Evolutionary conservation across 2,113 vertebrate genomes (phyloP), one percentile per base, ranked within the genome.

Genomic region (Lophura nycthemera): DNA sequence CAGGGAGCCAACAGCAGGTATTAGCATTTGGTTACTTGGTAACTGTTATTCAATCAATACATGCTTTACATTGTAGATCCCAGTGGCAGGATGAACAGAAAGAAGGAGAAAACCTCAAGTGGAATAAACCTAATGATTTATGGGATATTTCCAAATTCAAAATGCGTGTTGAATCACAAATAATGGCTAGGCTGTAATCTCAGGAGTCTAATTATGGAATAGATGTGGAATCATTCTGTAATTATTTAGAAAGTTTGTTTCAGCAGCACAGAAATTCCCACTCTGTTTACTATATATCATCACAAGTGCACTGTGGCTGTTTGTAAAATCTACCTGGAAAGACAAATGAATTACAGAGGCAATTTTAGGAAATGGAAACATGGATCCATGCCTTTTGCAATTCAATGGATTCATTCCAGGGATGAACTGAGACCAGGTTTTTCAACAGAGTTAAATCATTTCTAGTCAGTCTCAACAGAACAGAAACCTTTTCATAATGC

Each of bases 161-260:
- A 95, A 86, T 59, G 70, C 34, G 48, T 59, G 61, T 75, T 69
- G 57, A 83, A 61, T 91, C 52, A 88, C 57, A 95, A 88, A 90
- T 86, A 89, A 86, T 81, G 90, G 4, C 66, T 88, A 84, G 88
- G 45, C 14, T 91, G 43, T 79, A 75, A 57, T 83, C 90, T 91
- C 90, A 38, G 54, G 79, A 73, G 86, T 78, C 86, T 90, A 91
- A 93, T 96, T 96, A 95, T 27, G 43, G 83, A 95, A 88, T 84
- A 66, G 80, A 63, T 75, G 43, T 82, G 76, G 63, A 90, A 91
- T 88, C 43, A 72, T 86, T 78, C 80, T 79, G 63, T 86, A 92
- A 91, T 88, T 82, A 88, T 74, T 92, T 91, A 90, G 85, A 88
- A 97, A 94, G 83, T 88, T 96, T 48, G 66, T 81, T 93, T 88